phyloP scores from a whole-genome alignment of 2,888 invertebrate species.

The Stenodema calcarata region DNA sequence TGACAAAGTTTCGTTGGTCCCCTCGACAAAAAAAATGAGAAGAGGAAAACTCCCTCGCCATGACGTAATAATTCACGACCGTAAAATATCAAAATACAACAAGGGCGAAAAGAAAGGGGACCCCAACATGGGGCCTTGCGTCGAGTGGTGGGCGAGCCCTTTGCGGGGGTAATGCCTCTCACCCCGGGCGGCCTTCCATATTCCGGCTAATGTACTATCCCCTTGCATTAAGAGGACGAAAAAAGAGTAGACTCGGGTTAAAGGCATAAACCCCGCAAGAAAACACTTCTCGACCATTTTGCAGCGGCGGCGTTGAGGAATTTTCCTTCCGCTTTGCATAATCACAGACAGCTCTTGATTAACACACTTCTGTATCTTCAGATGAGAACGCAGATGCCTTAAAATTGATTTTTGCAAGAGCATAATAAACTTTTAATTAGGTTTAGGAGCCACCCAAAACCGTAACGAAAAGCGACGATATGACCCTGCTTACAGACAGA shows the following conservation, averaged over 20 bases:
- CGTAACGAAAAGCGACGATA: no score
- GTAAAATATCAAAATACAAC: slow-evolving; percentile 9
- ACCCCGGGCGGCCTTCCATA: slow-evolving; percentile 1
- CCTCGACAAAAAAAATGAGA: not conserved
- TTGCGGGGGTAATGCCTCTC: not conserved
- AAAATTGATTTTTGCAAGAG: no score
- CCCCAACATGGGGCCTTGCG: not conserved
- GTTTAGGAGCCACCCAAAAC: no score
- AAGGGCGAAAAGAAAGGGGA: not conserved
- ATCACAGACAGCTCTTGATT: no score
- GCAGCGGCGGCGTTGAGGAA: not conserved
- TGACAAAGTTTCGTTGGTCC: not conserved
- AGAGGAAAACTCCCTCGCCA: not conserved
- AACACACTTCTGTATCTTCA: no score
- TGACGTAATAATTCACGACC: not conserved
- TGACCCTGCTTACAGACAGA: no score
- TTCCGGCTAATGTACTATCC: slow-evolving; percentile 18
- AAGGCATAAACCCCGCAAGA: not conserved
- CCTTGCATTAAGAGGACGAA: not conserved
- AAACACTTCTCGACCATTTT: not conserved
- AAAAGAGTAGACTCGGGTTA: not conserved
- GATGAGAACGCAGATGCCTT: no score
- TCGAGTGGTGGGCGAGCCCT: not conserved
- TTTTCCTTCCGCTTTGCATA: no score
- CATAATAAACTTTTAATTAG: no score